Conservation (phyloP, 1,140 invertebrate species). For the Caenorhabditis latens region DNA sequence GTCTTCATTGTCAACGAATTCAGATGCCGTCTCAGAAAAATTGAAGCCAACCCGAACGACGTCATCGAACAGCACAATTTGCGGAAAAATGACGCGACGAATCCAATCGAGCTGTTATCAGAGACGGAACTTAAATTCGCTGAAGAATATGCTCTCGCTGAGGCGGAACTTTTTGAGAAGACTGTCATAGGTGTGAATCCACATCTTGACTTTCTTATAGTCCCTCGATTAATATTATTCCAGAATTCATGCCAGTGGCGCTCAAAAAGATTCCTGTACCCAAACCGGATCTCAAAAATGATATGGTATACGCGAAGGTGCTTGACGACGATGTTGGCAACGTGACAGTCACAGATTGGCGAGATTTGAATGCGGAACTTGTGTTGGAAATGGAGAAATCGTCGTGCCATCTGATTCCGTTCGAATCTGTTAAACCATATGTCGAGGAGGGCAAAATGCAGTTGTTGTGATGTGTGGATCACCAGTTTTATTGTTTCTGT, state of each 20-base stretch:
- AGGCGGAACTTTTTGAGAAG: conserved; percentile 13
- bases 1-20: too few relatives aligned
- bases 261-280: conserved; percentile 15
- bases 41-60: conserved; percentile 15
- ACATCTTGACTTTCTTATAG: too few relatives aligned
- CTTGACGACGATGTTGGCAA: not conserved
- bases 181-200: conserved; percentile 1
- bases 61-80: not conserved
- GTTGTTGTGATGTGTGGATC: too few relatives aligned
- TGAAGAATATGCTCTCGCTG: not conserved
- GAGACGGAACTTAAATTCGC: not conserved
- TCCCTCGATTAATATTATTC: not conserved
- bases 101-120: not conserved
- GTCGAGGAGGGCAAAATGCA: conserved; percentile 13
- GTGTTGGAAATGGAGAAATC: conserved; percentile 36
- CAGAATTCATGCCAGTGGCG: conserved; percentile 23
- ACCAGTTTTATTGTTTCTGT: too few relatives aligned
- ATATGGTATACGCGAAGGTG: conserved; percentile 30
- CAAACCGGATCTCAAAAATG: not conserved
- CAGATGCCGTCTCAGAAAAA: conserved; percentile 9
- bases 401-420: conserved; percentile 42
- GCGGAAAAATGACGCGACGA: not conserved
- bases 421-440: not conserved
- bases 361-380: conserved; percentile 10
- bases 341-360: conserved; percentile 22